phyloP scores from a whole-genome alignment of 2,888 invertebrate genomes.

The Acanthosepion pharaonis region DNA sequence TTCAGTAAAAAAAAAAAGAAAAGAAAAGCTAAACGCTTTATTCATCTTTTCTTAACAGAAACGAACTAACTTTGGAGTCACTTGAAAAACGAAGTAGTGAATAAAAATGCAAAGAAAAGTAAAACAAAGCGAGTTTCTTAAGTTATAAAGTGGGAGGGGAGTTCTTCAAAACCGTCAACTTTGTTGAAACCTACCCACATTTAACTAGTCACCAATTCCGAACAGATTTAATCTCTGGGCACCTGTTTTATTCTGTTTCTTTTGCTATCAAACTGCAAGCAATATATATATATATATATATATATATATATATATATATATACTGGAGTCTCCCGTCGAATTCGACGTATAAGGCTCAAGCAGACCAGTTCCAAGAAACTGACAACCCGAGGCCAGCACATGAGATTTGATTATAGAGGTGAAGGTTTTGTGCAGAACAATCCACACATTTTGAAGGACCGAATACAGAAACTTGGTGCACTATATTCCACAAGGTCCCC shows the following conservation, averaged over 20 bases:
- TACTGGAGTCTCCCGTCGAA: too few relatives aligned
- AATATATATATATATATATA: not conserved
- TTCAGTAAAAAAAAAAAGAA: not conserved
- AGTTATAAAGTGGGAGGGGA: not conserved
- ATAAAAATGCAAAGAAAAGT: not conserved
- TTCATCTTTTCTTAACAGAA: not conserved
- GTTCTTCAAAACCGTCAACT: not conserved
- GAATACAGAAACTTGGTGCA: too few relatives aligned
- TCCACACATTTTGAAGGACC: too few relatives aligned
- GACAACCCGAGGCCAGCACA: too few relatives aligned
- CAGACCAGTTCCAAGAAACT: too few relatives aligned
- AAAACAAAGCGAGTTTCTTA: not conserved
- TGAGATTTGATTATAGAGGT: too few relatives aligned
- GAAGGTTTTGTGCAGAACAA: too few relatives aligned
- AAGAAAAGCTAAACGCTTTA: not conserved
- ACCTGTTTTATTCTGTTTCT: not conserved
- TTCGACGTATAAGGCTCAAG: too few relatives aligned
- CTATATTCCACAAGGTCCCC: too few relatives aligned
- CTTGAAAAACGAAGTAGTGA: not conserved
- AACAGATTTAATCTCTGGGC: slow-evolving; percentile 18
- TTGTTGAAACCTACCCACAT: not conserved
- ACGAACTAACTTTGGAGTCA: not conserved
- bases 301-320: not conserved
- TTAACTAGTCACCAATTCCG: not conserved
- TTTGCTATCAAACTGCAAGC: not conserved